Evolutionary conservation across 2,888 invertebrate genomes (phyloP), one percentile per base, ranked within the genome.

Genomic region (Latrodectus elegans): DNA sequence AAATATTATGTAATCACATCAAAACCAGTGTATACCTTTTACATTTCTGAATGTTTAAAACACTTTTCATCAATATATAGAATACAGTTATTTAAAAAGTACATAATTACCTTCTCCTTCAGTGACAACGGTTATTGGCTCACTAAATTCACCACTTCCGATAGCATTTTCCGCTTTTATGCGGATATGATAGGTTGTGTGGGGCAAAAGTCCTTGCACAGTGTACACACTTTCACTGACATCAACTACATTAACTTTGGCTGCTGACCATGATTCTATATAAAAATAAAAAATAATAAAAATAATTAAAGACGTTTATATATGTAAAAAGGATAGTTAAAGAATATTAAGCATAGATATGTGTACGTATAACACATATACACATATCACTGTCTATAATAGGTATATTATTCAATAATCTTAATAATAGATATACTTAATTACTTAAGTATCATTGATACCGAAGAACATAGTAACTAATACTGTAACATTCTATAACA

Each of bases 91-190:
- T 9, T 9, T 74, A 15, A 12, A 6, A 17, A 74, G 10, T 22
- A 74, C 64, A n/a, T 22, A 26, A 60, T 74, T 78, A 92, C 91
- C 91, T 90, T 92, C 92, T 84, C 92, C 92, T 60, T 91, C 90
- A 49, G 92, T 91, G 17, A 90, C 90, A 4, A 91, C 90, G 0
- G 90, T 88, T 15, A 92, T 89, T 15, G 90, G 90, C 8, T 90
- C 89, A 84, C 92, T 92, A 1, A 91, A 91, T 15, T 89, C 88
- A 38, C 92, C 91, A 53, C 90, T 89, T 9, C 92, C 92, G 0
- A 92, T 90, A 6, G 91, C 89, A 89, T 92, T 92, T 76, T 91
- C 91, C 8, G 92, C 92, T 72, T 91, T 89, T 4, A 92, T 90
- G 17, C 92, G 88, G 22, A 92, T 89, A 79, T 91, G 90, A 89